Evolutionary conservation across 2,888 invertebrate species (phyloP), one percentile per base, ranked within the genome.

Genomic region (Chaitophorus viminalis): DNA sequence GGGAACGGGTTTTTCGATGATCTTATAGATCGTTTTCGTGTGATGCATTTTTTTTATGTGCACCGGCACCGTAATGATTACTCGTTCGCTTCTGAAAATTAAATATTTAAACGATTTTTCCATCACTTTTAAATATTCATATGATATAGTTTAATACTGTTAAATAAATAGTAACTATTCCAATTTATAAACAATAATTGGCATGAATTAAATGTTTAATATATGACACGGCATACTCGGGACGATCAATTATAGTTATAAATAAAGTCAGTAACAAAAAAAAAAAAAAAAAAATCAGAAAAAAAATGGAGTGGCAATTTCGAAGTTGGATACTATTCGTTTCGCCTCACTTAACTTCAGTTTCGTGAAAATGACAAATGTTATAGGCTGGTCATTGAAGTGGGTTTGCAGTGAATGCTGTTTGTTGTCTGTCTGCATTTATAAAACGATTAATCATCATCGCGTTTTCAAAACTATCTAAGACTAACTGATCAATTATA

Each of bases 21-120:
- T 93, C 91, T 94, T 95, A 92, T 93, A 94, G n/a, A 95, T 93
- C 0, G 94, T 95, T 91, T 95, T 95, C 0, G 94, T 94, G 90
- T 95, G 95, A 90, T 94, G 94, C 89, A 94, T 93, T 90, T 94
- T 94, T 91, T 95, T 95, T 89, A 94, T 93, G 90, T 93, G 93
- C 90, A 93, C 93, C 0, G 95, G 95, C 31, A 95, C 93, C 90
- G 94, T 94, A 89, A 95, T 94, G 14, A 94, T 93, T 11, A 95
- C 94, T 90, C 94, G 94, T 90, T 95, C 94, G 88, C 93, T 93
- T 82, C 94, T 94, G 89, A 91, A 83, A 83, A 76, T 46, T 9
- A 46, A 46, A 46, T 14, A 46, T 46, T 46, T 46, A 46, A 75
- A 14, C 17, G 0, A 46, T 17, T 74, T 39, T 29, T 68, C 68